Evolutionary conservation across 1,140 invertebrate species (phyloP), one percentile per base, ranked within the genome.

Genomic region (Galleria mellonella): DNA sequence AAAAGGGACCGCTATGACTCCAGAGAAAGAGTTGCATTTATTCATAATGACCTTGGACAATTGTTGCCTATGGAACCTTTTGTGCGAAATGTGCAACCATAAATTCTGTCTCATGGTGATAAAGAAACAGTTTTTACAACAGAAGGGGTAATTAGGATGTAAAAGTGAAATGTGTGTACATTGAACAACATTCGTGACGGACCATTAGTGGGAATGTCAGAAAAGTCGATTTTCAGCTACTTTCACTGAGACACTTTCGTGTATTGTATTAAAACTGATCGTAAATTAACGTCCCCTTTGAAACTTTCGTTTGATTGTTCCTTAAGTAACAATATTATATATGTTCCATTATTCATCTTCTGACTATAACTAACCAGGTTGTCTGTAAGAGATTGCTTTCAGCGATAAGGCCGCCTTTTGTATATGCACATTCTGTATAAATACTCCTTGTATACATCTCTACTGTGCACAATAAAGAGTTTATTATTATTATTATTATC

Each of bases 21-120:
- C 64, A 65, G 36, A 53, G 58, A 72, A 78, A 74, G 68, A 72
- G 74, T 79, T 83, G 74, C 74, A 83, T 76, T 76, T 76, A 76
- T 73, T 65, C 53, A 46, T 60, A 58, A 63, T 60, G 60, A 35
- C 52, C 49, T 56, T 52, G 47, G 40, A 51, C 48, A 60, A 59
- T 58, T 28, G 43, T 49, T 11, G 42, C 50, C 47, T 65, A 56
- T 63, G 65, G 47, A 60, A 48, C 52, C 48, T 17, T 58, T 63
- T 58, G 61, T 60, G 66, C 65, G 56, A 69, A 73, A 57, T 49
- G 52, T 51, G 58, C 30, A 39, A 52, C 48, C 77, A 74, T 77
- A 81, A 81, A 81, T 81, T 61, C 44, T 51, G 43, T 55, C 59
- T 60, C 54, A 42, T 54, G 23, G 41, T 31, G n/a, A 31, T 57